Base-by-base conservation (phyloP, 1,140 invertebrate genomes). In the Gonioctena quinquepunctata region DNA sequence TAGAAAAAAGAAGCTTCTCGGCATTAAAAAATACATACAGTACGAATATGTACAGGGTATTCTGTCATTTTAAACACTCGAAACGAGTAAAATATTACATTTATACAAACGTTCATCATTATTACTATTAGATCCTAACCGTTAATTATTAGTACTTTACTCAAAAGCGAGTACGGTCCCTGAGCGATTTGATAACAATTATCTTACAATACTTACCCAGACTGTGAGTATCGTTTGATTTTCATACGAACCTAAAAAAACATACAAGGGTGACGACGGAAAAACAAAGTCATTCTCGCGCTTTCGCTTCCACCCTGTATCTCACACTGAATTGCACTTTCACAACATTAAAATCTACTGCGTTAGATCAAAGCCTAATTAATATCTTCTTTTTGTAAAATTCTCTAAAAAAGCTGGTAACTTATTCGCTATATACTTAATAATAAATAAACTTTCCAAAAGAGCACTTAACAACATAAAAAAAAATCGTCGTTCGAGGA, bases 141-240 rank as follows among this genome's bases (percentile, higher is more conserved):
- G 28, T 63, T 63, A 62, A 63, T 56, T n/a, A n/a, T n/a, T 66
- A 52, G 50, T 66, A 66, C 50, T 54, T 59, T 64, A 64, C 61
- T 64, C 61, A 16, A 48, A 64, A 64, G 49, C 25, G 61, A 64
- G 61, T 74, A 74, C 69, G 73, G 66, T 77, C 76, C 76, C 76
- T 77, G 76, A 77, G 76, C 74, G 49, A 66, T 68, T 70, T 67
- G 66, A 72, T 72, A 72, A 74, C 70, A 68, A 70, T 68, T 73
- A 73, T 70, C 68, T 73, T 70, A 70, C 64, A 65, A 66, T 66
- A 66, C 60, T 74, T 71, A 66, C 66, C 23, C 62, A 28, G 59
- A n/a, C n/a, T 66, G 26, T 62, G 66, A 72, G 66, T 72, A 74
- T 74, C 66, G 33, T 54, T 54, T 54, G 52, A 64, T 49, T 64